Evolutionary conservation across 2,113 vertebrate species (phyloP), one percentile per base, ranked within the genome.

Genomic region (Willisornis vidua): DNA sequence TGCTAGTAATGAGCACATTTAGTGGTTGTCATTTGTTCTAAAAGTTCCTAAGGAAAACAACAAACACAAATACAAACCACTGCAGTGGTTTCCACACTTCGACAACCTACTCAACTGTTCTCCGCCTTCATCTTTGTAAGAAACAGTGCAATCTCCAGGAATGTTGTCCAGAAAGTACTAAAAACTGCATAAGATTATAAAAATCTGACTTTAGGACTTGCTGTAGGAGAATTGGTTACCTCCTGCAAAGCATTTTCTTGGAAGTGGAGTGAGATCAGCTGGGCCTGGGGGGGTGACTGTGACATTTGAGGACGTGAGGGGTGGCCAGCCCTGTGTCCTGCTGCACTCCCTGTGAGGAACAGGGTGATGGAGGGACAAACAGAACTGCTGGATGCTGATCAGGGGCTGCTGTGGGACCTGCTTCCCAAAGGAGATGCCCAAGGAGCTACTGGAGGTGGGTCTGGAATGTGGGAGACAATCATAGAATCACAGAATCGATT

Each of bases 321-420:
- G 2, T 35, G n/a, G 28, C 7, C 48, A 16, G 24, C 19, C 33
- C 51, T 3, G 3, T 9, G 43, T 12, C 62, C 86, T 28, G 37
- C 52, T 22, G 11, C 1, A 2, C 10, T 37, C 37, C 58, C 52
- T 4, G 0, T 12, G 25, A 57, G 35, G 57, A 18, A 13, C 1
- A 9, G 37, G 71, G 12, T 22, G 71, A 19, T 0, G 3, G 62
- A 54, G 55, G 39, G 71, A 76, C 78, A 72, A 46, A 62, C 37
- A 28, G 61, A 13, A 23, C 1, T 15, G 26, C 52, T 19, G 20
- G 22, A 3, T 12, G 33, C 35, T 1, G 1, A 8, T 67, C 10
- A 9, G 43, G 43, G 43, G 9, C 31, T 14, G 52, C 10, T 20
- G 46, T 14, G 33, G 18, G 4, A 26, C 57, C 57, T 58, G 57